Evolutionary conservation across 2,797 vertebrate species (phyloP).

Genomic region (Chelon labrosus): DNA sequence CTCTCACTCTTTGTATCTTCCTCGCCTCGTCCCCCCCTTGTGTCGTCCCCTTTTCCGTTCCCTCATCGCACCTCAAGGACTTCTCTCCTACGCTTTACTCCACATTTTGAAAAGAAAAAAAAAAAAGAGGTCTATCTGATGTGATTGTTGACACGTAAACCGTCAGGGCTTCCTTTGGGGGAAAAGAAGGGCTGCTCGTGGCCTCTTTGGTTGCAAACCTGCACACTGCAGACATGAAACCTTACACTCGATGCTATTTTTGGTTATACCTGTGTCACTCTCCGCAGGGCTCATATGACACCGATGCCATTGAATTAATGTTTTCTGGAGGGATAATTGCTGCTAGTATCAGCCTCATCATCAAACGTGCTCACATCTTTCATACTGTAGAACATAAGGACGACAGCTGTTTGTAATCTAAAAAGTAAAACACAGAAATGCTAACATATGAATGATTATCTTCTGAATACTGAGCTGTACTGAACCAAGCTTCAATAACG

Average conservation of each 20-base stretch:
- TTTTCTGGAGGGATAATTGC: conserved; percentile 4
- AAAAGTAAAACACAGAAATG: not conserved
- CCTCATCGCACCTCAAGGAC: conserved; percentile 44
- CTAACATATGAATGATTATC: not conserved
- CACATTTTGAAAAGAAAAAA: not conserved
- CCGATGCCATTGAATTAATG: conserved; percentile 4
- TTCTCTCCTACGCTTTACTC: conserved; percentile 2
- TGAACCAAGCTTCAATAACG: conserved; percentile 6
- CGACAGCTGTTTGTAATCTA: not conserved
- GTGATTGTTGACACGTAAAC: conserved; percentile 36
- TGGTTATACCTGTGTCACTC: conserved; percentile 44
- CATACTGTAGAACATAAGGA: not conserved
- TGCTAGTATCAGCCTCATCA: not conserved
- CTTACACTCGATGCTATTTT: conserved; percentile 43
- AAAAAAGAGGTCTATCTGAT: conserved; percentile 26
- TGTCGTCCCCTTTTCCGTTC: conserved; percentile 16
- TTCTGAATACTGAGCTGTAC: not conserved
- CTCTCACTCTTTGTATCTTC: conserved; percentile 43
- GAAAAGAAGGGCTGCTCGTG: conserved; percentile 43
- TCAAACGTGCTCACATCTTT: not conserved
- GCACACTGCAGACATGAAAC: conserved; percentile 53
- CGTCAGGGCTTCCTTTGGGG: conserved; percentile 4
- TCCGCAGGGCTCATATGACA: conserved; percentile 11
- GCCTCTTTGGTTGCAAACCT: conserved; percentile 36
- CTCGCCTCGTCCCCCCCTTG: conserved; percentile 8